These are phyloP conservation scores for Myotis myotis DNA, from an alignment of 2,797 vertebrate species.

Conservation along the genomic window DNA sequence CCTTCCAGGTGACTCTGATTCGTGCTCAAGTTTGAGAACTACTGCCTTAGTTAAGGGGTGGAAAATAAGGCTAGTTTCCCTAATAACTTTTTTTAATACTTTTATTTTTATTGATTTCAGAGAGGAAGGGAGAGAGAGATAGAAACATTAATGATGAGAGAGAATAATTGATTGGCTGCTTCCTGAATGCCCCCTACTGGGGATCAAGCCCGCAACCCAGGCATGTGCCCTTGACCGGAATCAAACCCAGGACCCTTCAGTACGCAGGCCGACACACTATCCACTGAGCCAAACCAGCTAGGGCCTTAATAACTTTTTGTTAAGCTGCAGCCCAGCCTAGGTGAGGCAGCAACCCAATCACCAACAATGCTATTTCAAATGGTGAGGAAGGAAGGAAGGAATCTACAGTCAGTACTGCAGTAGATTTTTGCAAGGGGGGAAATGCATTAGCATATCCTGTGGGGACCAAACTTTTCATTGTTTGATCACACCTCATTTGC, in stretches of 20 bases:
- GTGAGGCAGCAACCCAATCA: not conserved
- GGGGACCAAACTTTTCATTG: conserved; percentile 85
- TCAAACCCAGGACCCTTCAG: too few relatives aligned
- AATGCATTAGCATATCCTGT: conserved; percentile 82
- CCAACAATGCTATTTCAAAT: not conserved
- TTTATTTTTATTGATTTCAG: too few relatives aligned
- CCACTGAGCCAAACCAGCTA: too few relatives aligned
- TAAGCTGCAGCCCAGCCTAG: not conserved
- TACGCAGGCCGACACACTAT: too few relatives aligned
- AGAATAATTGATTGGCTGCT: too few relatives aligned
- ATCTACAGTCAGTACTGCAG: conserved; percentile 59
- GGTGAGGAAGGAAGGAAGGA: not conserved
- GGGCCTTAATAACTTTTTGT: not conserved
- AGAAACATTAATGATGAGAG: too few relatives aligned
- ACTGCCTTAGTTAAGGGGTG: not conserved
- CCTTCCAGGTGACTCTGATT: not conserved
- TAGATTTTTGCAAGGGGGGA: conserved; percentile 65
- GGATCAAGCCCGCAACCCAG: too few relatives aligned
- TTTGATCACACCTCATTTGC: conserved; percentile 87
- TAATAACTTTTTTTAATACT: not conserved
- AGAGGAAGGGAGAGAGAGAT: too few relatives aligned
- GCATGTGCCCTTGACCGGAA: too few relatives aligned
- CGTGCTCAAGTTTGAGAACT: not conserved
- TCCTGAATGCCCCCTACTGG: too few relatives aligned
- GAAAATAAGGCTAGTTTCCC: not conserved